phyloP scores from a whole-genome alignment of 2,888 invertebrate genomes.

The Epistrophe eligans region DNA sequence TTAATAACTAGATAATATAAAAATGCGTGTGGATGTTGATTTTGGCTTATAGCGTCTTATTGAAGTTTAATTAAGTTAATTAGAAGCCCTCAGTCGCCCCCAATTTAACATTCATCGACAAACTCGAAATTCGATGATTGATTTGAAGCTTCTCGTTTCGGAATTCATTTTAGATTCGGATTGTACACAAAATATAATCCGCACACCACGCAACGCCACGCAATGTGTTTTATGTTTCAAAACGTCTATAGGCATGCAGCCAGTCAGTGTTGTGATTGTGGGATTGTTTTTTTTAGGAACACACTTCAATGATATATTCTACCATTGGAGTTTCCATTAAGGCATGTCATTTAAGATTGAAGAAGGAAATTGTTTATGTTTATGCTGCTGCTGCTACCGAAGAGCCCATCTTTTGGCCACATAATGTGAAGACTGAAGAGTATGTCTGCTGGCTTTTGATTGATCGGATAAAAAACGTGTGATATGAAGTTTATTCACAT shows the following conservation, averaged over 20 bases:
- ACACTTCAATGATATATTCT: slow-evolving; percentile 40
- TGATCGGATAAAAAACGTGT: slow-evolving; percentile 3
- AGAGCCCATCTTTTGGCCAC: slow-evolving; percentile 21
- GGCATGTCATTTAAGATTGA: slow-evolving; percentile 41
- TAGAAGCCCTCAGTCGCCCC: slow-evolving; percentile 50
- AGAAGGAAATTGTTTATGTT: slow-evolving; percentile 13
- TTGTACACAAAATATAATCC: not conserved
- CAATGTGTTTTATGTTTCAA: slow-evolving; percentile 49
- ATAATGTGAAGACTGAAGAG: slow-evolving; percentile 11
- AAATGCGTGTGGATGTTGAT: slow-evolving; percentile 33
- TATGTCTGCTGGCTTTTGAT: slow-evolving; percentile 4
- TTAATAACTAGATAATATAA: slow-evolving; percentile 21
- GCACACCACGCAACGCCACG: slow-evolving; percentile 7
- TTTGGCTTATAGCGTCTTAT: slow-evolving; percentile 37
- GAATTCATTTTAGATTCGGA: not conserved
- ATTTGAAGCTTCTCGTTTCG: slow-evolving; percentile 30
- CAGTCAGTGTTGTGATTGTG: slow-evolving; percentile 19
- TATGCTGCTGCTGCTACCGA: slow-evolving; percentile 12
- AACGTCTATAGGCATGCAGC: not conserved
- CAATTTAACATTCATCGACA: slow-evolving; percentile 33
- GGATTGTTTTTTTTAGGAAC: slow-evolving; percentile 17
- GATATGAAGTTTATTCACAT: slow-evolving; percentile 16
- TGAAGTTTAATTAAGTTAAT: slow-evolving; percentile 63
- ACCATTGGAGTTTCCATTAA: slow-evolving; percentile 9
- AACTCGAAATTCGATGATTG: slow-evolving; percentile 58